Evolutionary conservation across 2,888 invertebrate species (phyloP).

Genomic region (Trachelus tabidus): DNA sequence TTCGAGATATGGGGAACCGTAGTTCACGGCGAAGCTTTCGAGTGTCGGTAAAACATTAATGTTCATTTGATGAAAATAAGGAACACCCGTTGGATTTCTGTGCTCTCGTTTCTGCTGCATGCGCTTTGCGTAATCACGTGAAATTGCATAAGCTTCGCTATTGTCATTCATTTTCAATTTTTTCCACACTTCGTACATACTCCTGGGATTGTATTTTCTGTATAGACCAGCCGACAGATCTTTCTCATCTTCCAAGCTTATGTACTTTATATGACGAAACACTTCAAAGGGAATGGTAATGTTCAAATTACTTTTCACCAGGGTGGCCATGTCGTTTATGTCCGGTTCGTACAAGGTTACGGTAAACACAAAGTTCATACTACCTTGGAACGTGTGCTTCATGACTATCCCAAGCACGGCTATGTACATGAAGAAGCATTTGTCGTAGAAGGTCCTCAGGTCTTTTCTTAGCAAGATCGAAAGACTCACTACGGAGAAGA

Average conservation of each 20-base stretch:
- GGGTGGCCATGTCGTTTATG: slow-evolving; percentile 49
- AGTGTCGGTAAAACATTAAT: not conserved
- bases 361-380: slow-evolving; percentile 60
- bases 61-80: not conserved
- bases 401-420: slow-evolving; percentile 44
- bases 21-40: not conserved
- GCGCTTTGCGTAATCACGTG: not conserved
- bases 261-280: not conserved
- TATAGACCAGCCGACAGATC: not conserved
- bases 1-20: not conserved
- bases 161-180: not conserved
- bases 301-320: slow-evolving; percentile 48
- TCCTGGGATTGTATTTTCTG: not conserved
- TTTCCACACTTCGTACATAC: not conserved
- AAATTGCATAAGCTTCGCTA: not conserved
- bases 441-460: not conserved
- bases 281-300: slow-evolving; percentile 9
- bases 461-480: not conserved
- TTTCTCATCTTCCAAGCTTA: not conserved
- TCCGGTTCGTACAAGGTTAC: slow-evolving; percentile 54
- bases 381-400: slow-evolving; percentile 58
- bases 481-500: not conserved
- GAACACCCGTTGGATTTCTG: not conserved
- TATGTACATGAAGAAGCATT: not conserved
- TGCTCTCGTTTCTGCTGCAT: not conserved